Evolutionary conservation across 2,888 invertebrate genomes (phyloP).

Genomic region (Mystacides longicornis): DNA sequence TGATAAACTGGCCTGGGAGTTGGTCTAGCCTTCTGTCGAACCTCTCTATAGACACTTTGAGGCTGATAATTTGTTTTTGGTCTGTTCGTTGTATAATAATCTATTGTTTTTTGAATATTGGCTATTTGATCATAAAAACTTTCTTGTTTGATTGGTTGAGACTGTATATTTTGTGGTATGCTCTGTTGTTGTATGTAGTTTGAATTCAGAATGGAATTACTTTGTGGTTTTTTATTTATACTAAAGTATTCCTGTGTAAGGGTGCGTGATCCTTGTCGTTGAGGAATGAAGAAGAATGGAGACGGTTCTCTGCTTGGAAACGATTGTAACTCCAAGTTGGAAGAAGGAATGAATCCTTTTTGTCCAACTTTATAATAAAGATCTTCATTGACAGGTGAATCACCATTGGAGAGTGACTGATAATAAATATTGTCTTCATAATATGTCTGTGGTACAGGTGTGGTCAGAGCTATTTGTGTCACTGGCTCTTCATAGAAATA

Average conservation of each 20-base stretch:
- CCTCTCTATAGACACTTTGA: slow-evolving; percentile 34
- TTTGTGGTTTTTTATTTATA: slow-evolving; percentile 41
- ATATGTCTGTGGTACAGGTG: slow-evolving; percentile 48
- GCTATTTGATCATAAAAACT: slow-evolving; percentile 59
- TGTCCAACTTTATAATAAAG: slow-evolving; percentile 37
- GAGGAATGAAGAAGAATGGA: slow-evolving; percentile 42
- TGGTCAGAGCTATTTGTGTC: slow-evolving; percentile 37
- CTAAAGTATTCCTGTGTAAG: slow-evolving; percentile 49
- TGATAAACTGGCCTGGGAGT: slow-evolving; percentile 61
- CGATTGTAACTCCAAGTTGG: slow-evolving; percentile 43
- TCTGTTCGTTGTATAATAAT: slow-evolving; percentile 52
- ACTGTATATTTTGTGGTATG: slow-evolving; percentile 22
- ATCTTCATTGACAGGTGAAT: slow-evolving; percentile 37
- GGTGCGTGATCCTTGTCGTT: slow-evolving; percentile 46
- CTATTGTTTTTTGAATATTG: slow-evolving; percentile 57
- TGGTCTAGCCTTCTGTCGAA: slow-evolving; percentile 40
- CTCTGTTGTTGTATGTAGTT: slow-evolving; percentile 31
- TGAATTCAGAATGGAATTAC: too few species aligned
- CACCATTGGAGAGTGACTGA: slow-evolving; percentile 15
- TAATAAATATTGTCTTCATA: slow-evolving; percentile 40
- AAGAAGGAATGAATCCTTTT: slow-evolving; percentile 36
- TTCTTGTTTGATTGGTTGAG: slow-evolving; percentile 42
- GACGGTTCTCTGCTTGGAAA: slow-evolving; percentile 29
- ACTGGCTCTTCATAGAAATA: slow-evolving; percentile 60
- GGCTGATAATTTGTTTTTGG: slow-evolving; percentile 40